These are phyloP conservation scores for Timandra comae DNA, from an alignment of 2,888 invertebrate genomes.

Conservation along the genomic window DNA sequence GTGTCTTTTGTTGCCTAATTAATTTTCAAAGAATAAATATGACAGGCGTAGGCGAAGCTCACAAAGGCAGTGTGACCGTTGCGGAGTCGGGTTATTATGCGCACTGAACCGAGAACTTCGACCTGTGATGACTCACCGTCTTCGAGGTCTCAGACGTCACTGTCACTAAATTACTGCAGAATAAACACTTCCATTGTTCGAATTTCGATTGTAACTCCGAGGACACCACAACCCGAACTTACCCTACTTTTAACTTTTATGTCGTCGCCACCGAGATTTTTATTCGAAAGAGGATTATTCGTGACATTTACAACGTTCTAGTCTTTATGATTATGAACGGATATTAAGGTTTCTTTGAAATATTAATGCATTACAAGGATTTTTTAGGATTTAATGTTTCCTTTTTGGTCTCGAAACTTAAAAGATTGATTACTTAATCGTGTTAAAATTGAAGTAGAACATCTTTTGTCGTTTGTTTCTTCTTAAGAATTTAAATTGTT, in stretches of 20 bases:
- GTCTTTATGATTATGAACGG: conserved; percentile 1
- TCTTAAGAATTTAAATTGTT: too few relatives aligned
- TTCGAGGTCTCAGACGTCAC: conserved; percentile 50
- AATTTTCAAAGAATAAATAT: conserved; percentile 26
- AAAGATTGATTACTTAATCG: too few relatives aligned
- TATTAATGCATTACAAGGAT: too few relatives aligned
- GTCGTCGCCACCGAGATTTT: background rate
- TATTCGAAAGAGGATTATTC: conserved; percentile 8
- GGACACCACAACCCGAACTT: conserved; percentile 5
- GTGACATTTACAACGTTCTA: conserved; percentile 1
- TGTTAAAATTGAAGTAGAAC: too few relatives aligned
- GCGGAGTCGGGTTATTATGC: conserved; percentile 34
- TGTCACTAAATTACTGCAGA: conserved; percentile 50
- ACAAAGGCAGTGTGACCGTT: conserved; percentile 23
- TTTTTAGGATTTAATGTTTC: too few relatives aligned
- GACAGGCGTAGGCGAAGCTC: conserved; percentile 23
- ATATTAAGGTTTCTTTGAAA: background rate
- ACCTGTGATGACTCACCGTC: conserved; percentile 57
- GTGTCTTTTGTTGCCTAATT: conserved; percentile 23
- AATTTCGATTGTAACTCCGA: conserved; percentile 28
- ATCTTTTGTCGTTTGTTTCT: too few relatives aligned
- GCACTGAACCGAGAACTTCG: conserved; percentile 56
- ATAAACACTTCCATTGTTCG: conserved; percentile 57
- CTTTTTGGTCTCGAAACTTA: too few relatives aligned
- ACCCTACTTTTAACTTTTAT: conserved; percentile 6